Percentiles rank a stretch among this genome's conserved stretches.
Evolutionary conservation across 2,888 invertebrate species (phyloP).

Genomic region (Atethmia centrago): DNA sequence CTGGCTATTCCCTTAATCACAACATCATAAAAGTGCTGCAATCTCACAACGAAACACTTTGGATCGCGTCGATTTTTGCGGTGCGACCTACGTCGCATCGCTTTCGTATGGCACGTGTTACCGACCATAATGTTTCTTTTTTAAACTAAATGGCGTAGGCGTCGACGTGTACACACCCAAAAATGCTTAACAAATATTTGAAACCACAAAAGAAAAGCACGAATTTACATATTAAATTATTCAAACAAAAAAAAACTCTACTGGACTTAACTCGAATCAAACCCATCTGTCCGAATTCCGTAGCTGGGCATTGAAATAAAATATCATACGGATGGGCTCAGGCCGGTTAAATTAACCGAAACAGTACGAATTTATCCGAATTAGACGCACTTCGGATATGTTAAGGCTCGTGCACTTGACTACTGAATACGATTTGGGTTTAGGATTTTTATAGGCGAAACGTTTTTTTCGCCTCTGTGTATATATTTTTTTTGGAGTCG

Average conservation of each 20-base stretch:
- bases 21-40: not conserved
- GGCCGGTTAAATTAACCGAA: slow-evolving; percentile 75
- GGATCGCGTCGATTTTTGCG: not conserved
- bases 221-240: slow-evolving; percentile 42
- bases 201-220: slow-evolving; percentile 26
- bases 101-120: not conserved
- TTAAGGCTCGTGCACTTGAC: slow-evolving; percentile 58
- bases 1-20: not conserved
- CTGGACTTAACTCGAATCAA: slow-evolving; percentile 54
- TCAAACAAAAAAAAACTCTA: slow-evolving; percentile 51
- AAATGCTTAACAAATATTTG: slow-evolving; percentile 31
- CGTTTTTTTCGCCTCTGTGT: not conserved
- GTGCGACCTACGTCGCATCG: not conserved
- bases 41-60: not conserved
- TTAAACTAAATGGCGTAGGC: not conserved
- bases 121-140: not conserved
- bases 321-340: slow-evolving; percentile 55
- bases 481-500: not conserved
- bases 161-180: not conserved
- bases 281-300: slow-evolving; percentile 43
- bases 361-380: slow-evolving; percentile 72
- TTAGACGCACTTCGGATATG: slow-evolving; percentile 67
- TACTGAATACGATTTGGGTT: slow-evolving; percentile 60
- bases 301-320: slow-evolving; percentile 57
- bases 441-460: slow-evolving; percentile 27